Evolutionary conservation across 2,113 vertebrate genomes (phyloP), one percentile per base, ranked within the genome.

Genomic region (Axis porcinus): DNA sequence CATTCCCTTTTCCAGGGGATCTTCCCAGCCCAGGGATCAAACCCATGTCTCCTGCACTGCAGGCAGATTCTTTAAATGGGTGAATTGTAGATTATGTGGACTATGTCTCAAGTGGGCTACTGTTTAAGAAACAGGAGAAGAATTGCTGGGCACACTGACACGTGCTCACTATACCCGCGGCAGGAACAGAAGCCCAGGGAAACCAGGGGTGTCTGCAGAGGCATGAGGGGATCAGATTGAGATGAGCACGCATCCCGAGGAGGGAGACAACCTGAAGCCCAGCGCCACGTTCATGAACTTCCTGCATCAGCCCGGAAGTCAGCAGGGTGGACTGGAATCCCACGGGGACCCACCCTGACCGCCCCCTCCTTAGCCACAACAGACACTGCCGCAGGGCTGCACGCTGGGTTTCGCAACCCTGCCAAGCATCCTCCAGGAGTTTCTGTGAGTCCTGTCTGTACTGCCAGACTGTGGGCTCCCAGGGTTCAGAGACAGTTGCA

Each of bases 241-340:
- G 76, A 11, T 3, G 21, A 17, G 2, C 14, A 1, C 4, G 1
- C 27, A 0, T 54, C 4, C 30, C 15, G 17, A 36, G 91, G 8
- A 50, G 25, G 30, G 23, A 45, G 43, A 7, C 58, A n/a, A 62
- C 8, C 74, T 4, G 33, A 30, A 58, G 27, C 28, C 21, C 11
- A 15, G 45, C 6, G 1, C 8, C 0, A 0, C 0, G 12, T 4
- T 19, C 74, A 23, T 7, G 47, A 19, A 1, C 30, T 21, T 17
- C 6, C 23, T 27, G 13, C 10, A 4, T 45, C 95, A 11, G 2
- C 70, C 14, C 6, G 2, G 79, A 85, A 45, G 16, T 57, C 52
- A 40, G 27, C 52, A 36, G 88, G 87, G 54, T n/a, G 28, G 70
- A 55, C 88, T 58, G 70, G 54, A 25, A 47, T 58, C 14, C 88